Evolutionary conservation across 2,888 invertebrate genomes (phyloP), one percentile per base, ranked within the genome.

Genomic region (Sceliomorpha sp.): DNA sequence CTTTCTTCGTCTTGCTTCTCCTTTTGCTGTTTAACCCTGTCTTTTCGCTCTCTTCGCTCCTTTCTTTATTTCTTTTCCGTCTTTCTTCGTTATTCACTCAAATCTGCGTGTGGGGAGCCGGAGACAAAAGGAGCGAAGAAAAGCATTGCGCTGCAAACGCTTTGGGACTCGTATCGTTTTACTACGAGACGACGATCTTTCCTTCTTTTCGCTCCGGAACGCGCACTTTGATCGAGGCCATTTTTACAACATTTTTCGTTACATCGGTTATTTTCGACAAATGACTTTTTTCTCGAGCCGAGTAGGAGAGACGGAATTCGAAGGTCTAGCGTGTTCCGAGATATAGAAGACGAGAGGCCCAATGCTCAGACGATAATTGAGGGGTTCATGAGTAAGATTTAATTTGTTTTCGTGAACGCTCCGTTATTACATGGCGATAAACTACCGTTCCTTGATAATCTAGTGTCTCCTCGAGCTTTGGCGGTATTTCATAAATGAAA

Each of bases 381-480:
- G 36, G 53, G 72, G 59, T 58, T 67, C 60, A 47, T 63, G 55
- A 45, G 58, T 34, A 48, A 47, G 67, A 73, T 73, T 73, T 73
- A 73, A 73, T 73, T 73, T 73, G 67, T 64, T 70, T 70, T 60
- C 42, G 48, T 12, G 58, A 53, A 39, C 34, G 56, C 58, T 58
- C 70, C 59, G 56, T 64, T 47, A 73, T 73, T 70, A 70, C 58
- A 63, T 27, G 55, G 42, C 60, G 67, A 70, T 70, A 70, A 73
- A 73, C 63, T 45, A 70, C 60, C 39, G 37, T 55, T 51, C 68
- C 71, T 47, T 27, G 71, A 58, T 67, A 51, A 56, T 37, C 44
- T 29, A 34, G 58, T 58, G 56, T 53, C 50, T 66, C 13, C 13
- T 9, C 14, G 5, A 2, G 5, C 36, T 40, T 12, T 10, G 12